Conservation (phyloP, 2,113 vertebrate species). For the Erpornis zantholeuca region DNA sequence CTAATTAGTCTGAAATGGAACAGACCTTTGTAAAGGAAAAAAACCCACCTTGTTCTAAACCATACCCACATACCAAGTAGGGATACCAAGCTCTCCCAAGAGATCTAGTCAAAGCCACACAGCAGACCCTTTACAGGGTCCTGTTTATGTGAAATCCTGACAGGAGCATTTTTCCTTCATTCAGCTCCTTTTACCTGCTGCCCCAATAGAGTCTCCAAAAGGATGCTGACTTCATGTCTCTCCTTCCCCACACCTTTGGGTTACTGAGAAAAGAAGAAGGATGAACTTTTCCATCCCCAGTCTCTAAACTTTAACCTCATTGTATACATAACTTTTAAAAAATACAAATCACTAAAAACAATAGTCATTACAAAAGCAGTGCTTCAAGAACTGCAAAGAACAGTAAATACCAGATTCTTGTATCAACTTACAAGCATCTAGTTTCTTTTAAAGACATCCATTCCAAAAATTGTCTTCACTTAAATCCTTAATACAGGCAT, state of each 20-base stretch:
- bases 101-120: background rate
- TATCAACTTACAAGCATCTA: background rate
- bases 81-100: background rate
- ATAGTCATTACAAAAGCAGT: background rate
- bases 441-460: background rate
- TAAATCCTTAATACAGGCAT: background rate
- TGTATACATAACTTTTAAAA: background rate
- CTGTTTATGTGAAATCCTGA: background rate
- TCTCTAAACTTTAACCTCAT: background rate
- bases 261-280: background rate
- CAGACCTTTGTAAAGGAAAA: background rate
- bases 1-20: background rate
- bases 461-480: background rate
- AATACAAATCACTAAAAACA: background rate
- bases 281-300: background rate
- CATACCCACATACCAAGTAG: accelerated
- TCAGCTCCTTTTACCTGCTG: background rate
- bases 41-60: background rate
- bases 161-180: background rate
- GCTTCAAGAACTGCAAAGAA: background rate
- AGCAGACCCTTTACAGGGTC: background rate
- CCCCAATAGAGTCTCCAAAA: background rate
- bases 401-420: background rate
- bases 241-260: background rate
- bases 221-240: background rate